Conservation (phyloP, 2,113 vertebrate genomes). For the Coregonus clupeaformis region DNA sequence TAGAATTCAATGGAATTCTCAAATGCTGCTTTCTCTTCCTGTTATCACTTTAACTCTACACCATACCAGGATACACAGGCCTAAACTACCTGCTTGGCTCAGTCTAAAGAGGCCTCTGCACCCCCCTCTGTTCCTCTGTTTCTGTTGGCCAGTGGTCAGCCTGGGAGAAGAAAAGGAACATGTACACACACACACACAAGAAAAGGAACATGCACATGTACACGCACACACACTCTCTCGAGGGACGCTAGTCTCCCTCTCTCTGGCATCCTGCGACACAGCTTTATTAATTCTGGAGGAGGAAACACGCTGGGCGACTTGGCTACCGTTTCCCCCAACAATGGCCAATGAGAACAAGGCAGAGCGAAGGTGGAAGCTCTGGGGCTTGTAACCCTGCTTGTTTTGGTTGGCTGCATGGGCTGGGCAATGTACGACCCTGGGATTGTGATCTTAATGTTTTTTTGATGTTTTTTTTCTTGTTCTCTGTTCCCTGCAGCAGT, state of each 20-base stretch:
- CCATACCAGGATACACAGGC: background rate
- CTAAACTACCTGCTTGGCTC: background rate
- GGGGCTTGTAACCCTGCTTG: slow-evolving; percentile 41
- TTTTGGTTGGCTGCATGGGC: slow-evolving; percentile 54
- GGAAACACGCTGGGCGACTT: slow-evolving; percentile 45
- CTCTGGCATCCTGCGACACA: slow-evolving; percentile 30
- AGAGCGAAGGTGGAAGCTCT: slow-evolving; percentile 33
- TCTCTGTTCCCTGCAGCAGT: slow-evolving; percentile 30
- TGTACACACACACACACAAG: background rate
- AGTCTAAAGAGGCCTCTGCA: slow-evolving; percentile 4
- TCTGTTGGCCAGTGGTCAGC: slow-evolving; percentile 60
- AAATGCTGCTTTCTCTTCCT: background rate
- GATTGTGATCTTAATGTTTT: slow-evolving; percentile 39
- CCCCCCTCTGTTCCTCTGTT: slow-evolving; percentile 7
- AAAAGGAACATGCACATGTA: too few relatives aligned
- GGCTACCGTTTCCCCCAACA: slow-evolving; percentile 38
- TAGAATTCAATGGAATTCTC: slow-evolving; percentile 4
- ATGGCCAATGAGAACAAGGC: slow-evolving; percentile 45
- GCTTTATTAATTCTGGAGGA: slow-evolving; percentile 39
- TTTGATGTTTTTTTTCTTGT: background rate
- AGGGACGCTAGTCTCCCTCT: background rate
- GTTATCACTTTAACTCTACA: background rate
- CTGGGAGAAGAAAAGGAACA: slow-evolving; percentile 38
- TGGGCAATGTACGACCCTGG: slow-evolving; percentile 51
- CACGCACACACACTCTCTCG: too few relatives aligned